Evolutionary conservation across 2,888 invertebrate genomes (phyloP).

Genomic region (Gymnosoma rotundatum): DNA sequence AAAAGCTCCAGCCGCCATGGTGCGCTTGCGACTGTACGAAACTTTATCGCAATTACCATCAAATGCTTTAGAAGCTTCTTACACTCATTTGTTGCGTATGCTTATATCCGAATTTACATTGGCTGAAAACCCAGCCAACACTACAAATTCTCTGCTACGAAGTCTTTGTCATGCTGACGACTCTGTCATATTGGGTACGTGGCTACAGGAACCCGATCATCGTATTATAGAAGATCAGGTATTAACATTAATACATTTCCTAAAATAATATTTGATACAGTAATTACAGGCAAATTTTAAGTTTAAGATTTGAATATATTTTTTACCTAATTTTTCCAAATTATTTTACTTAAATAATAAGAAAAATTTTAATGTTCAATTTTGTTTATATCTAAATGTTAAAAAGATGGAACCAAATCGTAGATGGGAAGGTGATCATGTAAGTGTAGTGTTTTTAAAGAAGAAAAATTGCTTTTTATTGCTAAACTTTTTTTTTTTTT

Average conservation of each 20-base stretch:
- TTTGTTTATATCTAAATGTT: constrained; percentile 39
- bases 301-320: no score
- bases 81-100: constrained; percentile 94
- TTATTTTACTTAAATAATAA: constrained; percentile 4
- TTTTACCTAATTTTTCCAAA: neutral
- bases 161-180: constrained; percentile 94
- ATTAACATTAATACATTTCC: constrained; percentile 67
- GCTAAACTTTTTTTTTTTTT: constrained; percentile 41
- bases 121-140: constrained; percentile 96
- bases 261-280: neutral
- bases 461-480: constrained; percentile 30
- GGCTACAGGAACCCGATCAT: constrained; percentile 98
- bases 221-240: constrained; percentile 99
- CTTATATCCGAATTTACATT: constrained; percentile 97
- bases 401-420: constrained; percentile 91
- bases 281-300: neutral
- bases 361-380: constrained; percentile 26
- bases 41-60: constrained; percentile 90
- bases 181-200: constrained; percentile 95
- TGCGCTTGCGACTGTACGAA: constrained; percentile 95
- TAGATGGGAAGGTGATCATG: constrained; percentile 90
- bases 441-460: constrained; percentile 83
- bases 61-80: constrained; percentile 91
- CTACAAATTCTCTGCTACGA: constrained; percentile 91
- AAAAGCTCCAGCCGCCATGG: constrained; percentile 96